Evolutionary conservation across 2,113 vertebrate species (phyloP), one percentile per base, ranked within the genome.

Genomic region (Anoplopoma fimbria): DNA sequence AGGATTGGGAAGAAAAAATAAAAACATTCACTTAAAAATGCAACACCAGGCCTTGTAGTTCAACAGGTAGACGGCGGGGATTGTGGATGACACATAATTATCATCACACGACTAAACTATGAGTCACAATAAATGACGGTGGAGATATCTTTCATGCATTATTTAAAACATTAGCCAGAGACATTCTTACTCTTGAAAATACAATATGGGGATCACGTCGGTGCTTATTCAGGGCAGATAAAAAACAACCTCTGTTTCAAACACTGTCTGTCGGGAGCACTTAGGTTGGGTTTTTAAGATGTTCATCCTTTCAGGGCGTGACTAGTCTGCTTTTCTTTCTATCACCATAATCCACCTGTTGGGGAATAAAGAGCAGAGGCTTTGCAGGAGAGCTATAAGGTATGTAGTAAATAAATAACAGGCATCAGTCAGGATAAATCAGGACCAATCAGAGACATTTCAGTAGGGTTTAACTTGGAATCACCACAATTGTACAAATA

Each of bases 1-100:
- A 42, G 23, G 67, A 70, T 2, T 7, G 36, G 23, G 40, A n/a
- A n/a, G 8, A 9, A 51, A 51, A 12, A 57, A 55, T n/a, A n/a
- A 55, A 76, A 64, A 64, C 14, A 57, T 84, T 80, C 38, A 68
- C 63, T 87, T 87, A 21, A 74, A 81, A 45, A 72, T 67, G 64
- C 14, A 75, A 79, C 84, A 69, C 31, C 1, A 65, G 69, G 25
- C 40, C 4, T 27, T 21, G 19, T 36, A 69, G 63, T 69, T 86
- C 47, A 74, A 84, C 58, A 87, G 53, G 78, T 79, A 70, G 62
- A 69, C 42, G 27, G 69, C 33, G n/a, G 33, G 27, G 57, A 61
- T 34, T 60, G 60, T 25, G 64, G 72, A 68, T 73, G 74, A 51
- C 31, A 45, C 31, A 31, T 51, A 53, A 71, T 45, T 58, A 29